Base-by-base conservation (phyloP, 2,888 invertebrate genomes). In the Trachelus iudaicus region DNA sequence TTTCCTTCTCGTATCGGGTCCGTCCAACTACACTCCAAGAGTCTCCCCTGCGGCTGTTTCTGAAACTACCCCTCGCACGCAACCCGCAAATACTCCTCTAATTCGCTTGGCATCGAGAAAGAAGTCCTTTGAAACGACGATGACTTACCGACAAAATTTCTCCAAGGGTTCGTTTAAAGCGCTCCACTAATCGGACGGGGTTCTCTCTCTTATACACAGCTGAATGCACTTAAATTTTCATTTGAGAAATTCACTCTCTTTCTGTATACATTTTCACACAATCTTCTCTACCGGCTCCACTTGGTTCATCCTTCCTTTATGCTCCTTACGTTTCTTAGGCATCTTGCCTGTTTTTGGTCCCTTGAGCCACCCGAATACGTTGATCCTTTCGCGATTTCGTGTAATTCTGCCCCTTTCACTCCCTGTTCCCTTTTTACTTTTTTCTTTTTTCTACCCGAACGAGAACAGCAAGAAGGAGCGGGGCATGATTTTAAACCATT, bases 181-280 rank as follows among this genome's bases (percentile, higher is more conserved):
- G 77, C 77, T 76, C 75, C 79, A 80, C 82, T 84, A 85, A 85
- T 84, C 83, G 82, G 79, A 78, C 80, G 69, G 76, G 33, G 31
- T 9, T 31, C 71, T 71, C 79, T 79, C 78, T 75, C 81, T 83
- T 78, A 11, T 13, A 12, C 13, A 80, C 76, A 79, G 77, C 69
- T 77, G 81, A 79, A 82, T 76, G 82, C 82, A 77, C 74, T 83
- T 80, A 81, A 81, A 82, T 83, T 81, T 85, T 81, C 82, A 81
- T 78, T 69, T 73, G 78, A 81, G 80, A 81, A 81, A 81, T 83
- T 80, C 80, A 79, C 80, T 74, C 71, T 73, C 56, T 31, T 34
- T 31, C 31, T 56, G 1, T 15, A 15, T 4, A 15, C 40, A 2
- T 13, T 15, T 56, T 23, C 23, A 56, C 23, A 56, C 23, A 15